Evolutionary conservation across 2,113 vertebrate genomes (phyloP).

Genomic region (Acanthisitta chloris): DNA sequence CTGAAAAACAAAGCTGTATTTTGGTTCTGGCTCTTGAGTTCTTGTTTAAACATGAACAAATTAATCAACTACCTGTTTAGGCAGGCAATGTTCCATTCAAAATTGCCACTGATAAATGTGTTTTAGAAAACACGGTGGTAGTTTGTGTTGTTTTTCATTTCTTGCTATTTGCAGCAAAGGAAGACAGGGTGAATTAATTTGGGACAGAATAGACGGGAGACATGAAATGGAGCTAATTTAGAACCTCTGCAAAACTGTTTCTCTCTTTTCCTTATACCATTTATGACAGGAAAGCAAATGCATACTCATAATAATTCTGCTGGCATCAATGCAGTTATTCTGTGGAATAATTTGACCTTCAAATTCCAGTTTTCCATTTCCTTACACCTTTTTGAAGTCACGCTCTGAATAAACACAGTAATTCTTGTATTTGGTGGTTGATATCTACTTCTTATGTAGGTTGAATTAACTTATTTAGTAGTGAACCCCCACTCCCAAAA

Average conservation of each 20-base stretch:
- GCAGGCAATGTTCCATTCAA: conserved; percentile 15
- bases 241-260: not conserved
- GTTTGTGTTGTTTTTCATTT: conserved; percentile 27
- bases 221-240: conserved; percentile 28
- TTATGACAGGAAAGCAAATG: conserved; percentile 17
- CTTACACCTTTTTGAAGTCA: not conserved
- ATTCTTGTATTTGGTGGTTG: not conserved
- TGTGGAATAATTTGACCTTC: conserved; percentile 36
- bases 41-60: conserved; percentile 2
- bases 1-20: not conserved
- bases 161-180: not conserved
- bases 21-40: not conserved
- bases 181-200: conserved; percentile 32
- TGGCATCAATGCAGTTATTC: not conserved
- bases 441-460: not conserved
- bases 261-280: not conserved
- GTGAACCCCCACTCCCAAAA: fast-evolving
- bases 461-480: not conserved
- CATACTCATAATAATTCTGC: not conserved
- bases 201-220: not conserved
- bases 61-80: conserved; percentile 16
- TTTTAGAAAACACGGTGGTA: not conserved
- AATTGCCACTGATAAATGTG: conserved; percentile 6
- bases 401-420: not conserved
- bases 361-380: not conserved